Evolutionary conservation across 1,140 invertebrate species (phyloP).

Genomic region (Anastrepha obliqua): DNA sequence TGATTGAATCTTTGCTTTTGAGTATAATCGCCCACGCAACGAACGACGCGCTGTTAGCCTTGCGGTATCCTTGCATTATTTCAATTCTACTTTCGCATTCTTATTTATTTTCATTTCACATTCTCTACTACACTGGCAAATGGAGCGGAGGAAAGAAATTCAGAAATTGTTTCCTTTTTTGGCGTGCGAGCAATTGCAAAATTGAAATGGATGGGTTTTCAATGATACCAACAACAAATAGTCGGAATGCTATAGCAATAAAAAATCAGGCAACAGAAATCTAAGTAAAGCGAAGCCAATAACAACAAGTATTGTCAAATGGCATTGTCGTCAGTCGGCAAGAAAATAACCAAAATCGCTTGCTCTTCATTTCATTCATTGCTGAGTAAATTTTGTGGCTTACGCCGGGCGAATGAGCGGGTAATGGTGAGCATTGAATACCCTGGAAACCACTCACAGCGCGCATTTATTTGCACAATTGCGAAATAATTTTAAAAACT

Average conservation of each 20-base stretch:
- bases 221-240: constrained; percentile 37
- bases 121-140: neutral
- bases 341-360: constrained; percentile 7
- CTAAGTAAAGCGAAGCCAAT: too few relatives aligned
- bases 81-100: neutral
- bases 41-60: neutral
- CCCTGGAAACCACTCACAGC: neutral
- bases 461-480: constrained; percentile 44
- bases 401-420: neutral
- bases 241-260: neutral
- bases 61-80: constrained; percentile 30
- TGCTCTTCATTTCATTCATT: constrained; percentile 40
- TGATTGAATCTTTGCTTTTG: constrained; percentile 9
- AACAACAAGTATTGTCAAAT: constrained; percentile 24
- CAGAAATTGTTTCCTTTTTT: constrained; percentile 55
- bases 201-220: constrained; percentile 54
- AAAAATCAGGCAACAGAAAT: neutral
- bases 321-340: neutral
- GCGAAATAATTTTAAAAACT: constrained; percentile 24
- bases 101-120: neutral
- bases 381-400: constrained; percentile 8
- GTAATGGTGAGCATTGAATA: neutral
- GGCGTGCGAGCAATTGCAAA: constrained; percentile 45
- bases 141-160: neutral
- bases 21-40: neutral